A percentile compares a stretch with the other conserved stretches of the same genome.
Conservation (phyloP, 2,888 invertebrate genomes). For the Lysandra bellargus region DNA sequence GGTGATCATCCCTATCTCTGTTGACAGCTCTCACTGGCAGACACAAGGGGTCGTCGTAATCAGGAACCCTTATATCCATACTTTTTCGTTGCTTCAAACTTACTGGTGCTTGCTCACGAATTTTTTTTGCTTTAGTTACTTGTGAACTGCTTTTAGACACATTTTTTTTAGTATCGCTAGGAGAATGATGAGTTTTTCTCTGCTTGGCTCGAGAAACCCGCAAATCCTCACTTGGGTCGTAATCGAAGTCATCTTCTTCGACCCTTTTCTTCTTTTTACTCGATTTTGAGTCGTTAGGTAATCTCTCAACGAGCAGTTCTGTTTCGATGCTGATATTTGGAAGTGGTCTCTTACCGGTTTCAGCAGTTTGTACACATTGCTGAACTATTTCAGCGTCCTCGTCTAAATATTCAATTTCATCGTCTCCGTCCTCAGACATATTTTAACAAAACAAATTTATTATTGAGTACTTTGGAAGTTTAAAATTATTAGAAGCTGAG, state of each 20-base stretch:
- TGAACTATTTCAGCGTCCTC: slow-evolving; percentile 72
- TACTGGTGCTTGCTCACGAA: neutral
- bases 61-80: slow-evolving; percentile 59
- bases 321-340: slow-evolving; percentile 37
- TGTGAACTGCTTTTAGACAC: neutral
- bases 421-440: slow-evolving; percentile 53
- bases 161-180: neutral
- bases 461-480: neutral
- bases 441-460: slow-evolving; percentile 3
- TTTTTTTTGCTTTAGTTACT: neutral
- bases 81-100: slow-evolving; percentile 44
- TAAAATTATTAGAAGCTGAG: no score
- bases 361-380: slow-evolving; percentile 57
- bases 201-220: slow-evolving; percentile 38
- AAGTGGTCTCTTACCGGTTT: slow-evolving; percentile 36
- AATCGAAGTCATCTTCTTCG: slow-evolving; percentile 64
- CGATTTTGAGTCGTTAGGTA: slow-evolving; percentile 40
- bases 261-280: slow-evolving; percentile 42
- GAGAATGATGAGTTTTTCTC: slow-evolving; percentile 39
- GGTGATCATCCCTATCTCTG: slow-evolving; percentile 49
- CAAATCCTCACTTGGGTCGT: slow-evolving; percentile 57
- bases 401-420: slow-evolving; percentile 71
- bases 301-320: slow-evolving; percentile 53
- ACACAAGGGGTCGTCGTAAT: slow-evolving; percentile 69
- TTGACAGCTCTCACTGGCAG: slow-evolving; percentile 62